phyloP scores from a whole-genome alignment of 2,888 invertebrate genomes.

The Thera obeliscata region DNA sequence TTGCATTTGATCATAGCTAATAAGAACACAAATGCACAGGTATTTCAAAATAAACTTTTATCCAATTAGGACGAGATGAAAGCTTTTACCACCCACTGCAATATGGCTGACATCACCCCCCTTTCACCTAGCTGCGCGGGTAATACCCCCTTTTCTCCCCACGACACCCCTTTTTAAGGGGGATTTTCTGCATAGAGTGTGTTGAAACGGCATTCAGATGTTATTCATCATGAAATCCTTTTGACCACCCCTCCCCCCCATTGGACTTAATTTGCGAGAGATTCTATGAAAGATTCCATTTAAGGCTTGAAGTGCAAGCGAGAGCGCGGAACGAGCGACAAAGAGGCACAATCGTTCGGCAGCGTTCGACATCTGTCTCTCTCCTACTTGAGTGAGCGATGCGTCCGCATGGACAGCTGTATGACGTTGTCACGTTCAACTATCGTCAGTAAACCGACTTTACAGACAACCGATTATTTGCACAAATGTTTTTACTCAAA shows the following conservation, averaged over 20 bases:
- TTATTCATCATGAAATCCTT: slow-evolving; percentile 11
- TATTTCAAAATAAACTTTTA: not conserved
- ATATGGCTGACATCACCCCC: not conserved
- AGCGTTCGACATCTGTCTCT: too few relatives aligned
- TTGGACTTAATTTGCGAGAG: not conserved
- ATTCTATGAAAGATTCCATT: not conserved
- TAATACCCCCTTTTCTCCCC: not conserved
- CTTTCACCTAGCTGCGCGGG: not conserved
- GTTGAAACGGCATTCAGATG: slow-evolving; percentile 2
- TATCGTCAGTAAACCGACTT: too few relatives aligned
- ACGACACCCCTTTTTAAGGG: not conserved
- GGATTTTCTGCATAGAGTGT: not conserved
- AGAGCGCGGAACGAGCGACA: too few relatives aligned
- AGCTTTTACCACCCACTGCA: slow-evolving; percentile 1
- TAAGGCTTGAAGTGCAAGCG: too few relatives aligned
- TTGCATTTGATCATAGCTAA: not conserved
- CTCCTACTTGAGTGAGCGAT: too few relatives aligned
- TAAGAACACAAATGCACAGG: not conserved
- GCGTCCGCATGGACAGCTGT: too few relatives aligned
- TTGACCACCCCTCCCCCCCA: slow-evolving; percentile 8
- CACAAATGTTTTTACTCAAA: too few relatives aligned
- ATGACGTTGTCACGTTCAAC: too few relatives aligned
- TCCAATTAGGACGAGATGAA: slow-evolving; percentile 1
- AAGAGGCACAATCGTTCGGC: too few relatives aligned
- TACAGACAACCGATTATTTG: too few relatives aligned